Evolutionary conservation across 2,888 invertebrate genomes (phyloP), one percentile per base, ranked within the genome.

Genomic region (Agonum fuliginosum): DNA sequence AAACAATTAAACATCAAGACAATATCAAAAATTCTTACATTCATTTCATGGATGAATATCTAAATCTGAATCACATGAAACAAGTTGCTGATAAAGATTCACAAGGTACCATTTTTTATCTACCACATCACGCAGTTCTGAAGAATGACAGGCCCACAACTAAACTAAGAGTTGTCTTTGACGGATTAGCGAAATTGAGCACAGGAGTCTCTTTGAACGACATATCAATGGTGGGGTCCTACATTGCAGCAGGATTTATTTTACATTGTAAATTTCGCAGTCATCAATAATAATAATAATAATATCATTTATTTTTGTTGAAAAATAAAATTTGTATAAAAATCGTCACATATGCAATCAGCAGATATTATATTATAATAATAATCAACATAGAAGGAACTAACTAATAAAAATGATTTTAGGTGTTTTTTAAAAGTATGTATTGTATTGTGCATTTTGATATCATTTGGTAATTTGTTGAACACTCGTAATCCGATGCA

Each of bases 1-100:
- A 27, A 5, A 27, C 24, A 78, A 70, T 80, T 20, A 10, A 14
- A 1, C 70, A 30, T 37, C 4, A 76, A 10, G 30, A 43, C 0
- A 1, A 17, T 5, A 0, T 78, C 0, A 78, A 67, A 22, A 46
- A 8, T 20, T 34, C 27, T 37, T 80, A 80, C 24, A 46, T 37
- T 10, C 10, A 10, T 2, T 78, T 79, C 43, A 78, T 80, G 34
- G 46, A 78, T 1, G 79, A 79, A 46, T 79, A 78, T 51, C 12
- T 58, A 8, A 27, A 5, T 4, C 30, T 79, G 24, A 54, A 34
- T n/a, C 70, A 78, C 54, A 69, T 78, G 58, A 58, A 46, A 6
- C 14, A 14, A 19, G 65, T 58, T 30, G 17, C 24, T 12, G 19
- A 43, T 2, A 22, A 12, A n/a, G 4, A 43, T 10, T 24, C 12